phyloP scores from a whole-genome alignment of 2,797 vertebrate species.

The Loris lydekkerianus region DNA sequence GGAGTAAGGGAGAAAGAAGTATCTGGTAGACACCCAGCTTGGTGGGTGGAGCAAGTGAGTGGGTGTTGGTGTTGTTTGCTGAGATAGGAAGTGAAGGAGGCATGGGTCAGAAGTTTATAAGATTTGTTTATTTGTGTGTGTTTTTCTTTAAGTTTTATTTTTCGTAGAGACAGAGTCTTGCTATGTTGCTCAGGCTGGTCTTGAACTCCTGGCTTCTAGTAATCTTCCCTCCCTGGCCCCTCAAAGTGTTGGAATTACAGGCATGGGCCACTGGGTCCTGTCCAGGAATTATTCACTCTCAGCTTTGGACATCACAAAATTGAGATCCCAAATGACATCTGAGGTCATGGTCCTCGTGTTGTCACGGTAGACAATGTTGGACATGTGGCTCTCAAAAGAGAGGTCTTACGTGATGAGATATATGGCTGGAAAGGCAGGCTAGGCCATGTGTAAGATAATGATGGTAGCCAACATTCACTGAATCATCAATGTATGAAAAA shows the following conservation, averaged over 20 bases:
- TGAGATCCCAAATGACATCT: neutral
- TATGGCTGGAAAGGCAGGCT: neutral
- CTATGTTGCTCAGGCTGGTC: no score
- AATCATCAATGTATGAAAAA: neutral
- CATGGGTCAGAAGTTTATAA: neutral
- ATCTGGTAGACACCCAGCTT: neutral
- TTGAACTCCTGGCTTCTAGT: no score
- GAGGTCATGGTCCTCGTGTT: neutral
- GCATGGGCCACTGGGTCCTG: no score
- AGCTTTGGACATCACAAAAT: neutral
- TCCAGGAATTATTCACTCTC: neutral
- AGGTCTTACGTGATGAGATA: neutral
- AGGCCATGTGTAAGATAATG: neutral
- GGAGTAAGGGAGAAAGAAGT: neutral
- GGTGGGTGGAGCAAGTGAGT: neutral
- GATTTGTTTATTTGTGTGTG: no score
- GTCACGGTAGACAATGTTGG: neutral
- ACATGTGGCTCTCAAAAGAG: neutral
- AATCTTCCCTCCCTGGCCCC: no score
- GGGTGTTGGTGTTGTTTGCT: neutral
- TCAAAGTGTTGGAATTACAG: no score
- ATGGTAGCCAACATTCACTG: neutral
- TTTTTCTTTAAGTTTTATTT: neutral
- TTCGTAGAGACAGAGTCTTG: neutral
- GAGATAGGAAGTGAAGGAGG: neutral